Base-by-base conservation (phyloP, 1,140 invertebrate species). In the Pantala flavescens region DNA sequence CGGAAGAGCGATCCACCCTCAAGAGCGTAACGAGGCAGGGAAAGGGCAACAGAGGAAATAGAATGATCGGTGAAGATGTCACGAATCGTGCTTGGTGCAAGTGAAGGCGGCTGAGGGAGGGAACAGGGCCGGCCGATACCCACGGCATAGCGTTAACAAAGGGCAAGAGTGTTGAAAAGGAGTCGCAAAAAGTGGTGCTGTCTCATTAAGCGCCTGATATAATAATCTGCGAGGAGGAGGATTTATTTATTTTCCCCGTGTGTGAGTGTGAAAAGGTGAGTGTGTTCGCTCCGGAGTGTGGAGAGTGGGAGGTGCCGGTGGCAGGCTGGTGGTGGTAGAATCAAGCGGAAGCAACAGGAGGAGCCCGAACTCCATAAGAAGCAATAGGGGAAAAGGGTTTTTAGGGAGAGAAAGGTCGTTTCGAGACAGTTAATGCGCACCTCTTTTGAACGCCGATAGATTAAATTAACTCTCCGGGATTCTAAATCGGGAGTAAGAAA, bases 321-420 rank as follows among this genome's bases (percentile, higher is more conserved):
- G 49, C 49, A 36, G 28, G 28, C 28, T 36, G 49, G 49, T 21
- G n/a, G 49, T 21, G 49, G 49, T 63, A 19, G 49, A 16, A 21
- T 63, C 49, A 63, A 21, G 49, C n/a, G 49, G 49, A 63, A 63
- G 49, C 49, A 63, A 63, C 49, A 63, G 49, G 49, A 63, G 49
- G 49, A 21, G 49, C n/a, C n/a, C 49, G 49, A 21, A 63, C 49
- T 21, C 49, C 49, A 63, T 3, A 21, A 63, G 49, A 21, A 63
- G 49, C n/a, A 16, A 21, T 63, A 16, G 49, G 49, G 43, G 16
- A 49, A 49, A 16, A 9, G 43, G 49, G 49, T 19, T 16, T 16
- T 36, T 36, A 19, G 49, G n/a, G 49, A 12, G 49, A 63, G 49
- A 63, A 21, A 63, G 49, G 49, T 63, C 49, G n/a, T 63, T 63